Percentiles rank a stretch among this genome's conserved stretches.
Evolutionary conservation across 1,140 invertebrate genomes (phyloP).

Genomic region (Trachelipus rathkii): DNA sequence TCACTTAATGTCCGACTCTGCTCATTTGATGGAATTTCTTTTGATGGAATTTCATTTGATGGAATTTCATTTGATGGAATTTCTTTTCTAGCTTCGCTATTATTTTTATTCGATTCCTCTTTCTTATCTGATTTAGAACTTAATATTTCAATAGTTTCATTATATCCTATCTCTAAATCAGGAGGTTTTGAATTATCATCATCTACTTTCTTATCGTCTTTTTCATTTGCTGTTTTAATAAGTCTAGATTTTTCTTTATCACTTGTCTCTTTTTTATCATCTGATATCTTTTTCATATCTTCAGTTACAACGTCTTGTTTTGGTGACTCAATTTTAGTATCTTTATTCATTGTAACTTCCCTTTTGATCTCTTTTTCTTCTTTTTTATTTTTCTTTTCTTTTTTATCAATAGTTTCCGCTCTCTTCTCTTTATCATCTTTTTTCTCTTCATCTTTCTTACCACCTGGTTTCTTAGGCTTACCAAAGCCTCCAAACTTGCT

Average conservation of each 20-base stretch:
- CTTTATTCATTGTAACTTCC: background rate
- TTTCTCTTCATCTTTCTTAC: background rate
- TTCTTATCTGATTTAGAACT: no score
- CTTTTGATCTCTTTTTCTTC: no score
- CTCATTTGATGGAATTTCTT: no score
- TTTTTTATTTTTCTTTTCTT: background rate
- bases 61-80: no score
- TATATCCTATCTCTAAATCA: background rate
- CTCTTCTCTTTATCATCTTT: conserved; percentile 9
- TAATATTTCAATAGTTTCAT: background rate
- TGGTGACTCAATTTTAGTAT: background rate
- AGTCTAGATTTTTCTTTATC: background rate
- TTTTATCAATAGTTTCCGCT: background rate
- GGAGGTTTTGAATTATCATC: background rate
- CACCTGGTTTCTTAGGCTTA: conserved; percentile 25
- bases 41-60: no score
- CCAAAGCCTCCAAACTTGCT: conserved; percentile 36
- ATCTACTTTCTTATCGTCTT: conserved; percentile 23
- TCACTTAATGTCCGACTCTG: no score
- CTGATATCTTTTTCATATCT: background rate
- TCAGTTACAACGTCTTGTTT: background rate
- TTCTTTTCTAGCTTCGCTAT: no score
- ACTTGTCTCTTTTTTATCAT: background rate
- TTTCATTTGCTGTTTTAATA: background rate
- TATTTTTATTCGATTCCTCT: no score